Conservation (phyloP, 2,888 invertebrate species). For the Zele albiditarsus region DNA sequence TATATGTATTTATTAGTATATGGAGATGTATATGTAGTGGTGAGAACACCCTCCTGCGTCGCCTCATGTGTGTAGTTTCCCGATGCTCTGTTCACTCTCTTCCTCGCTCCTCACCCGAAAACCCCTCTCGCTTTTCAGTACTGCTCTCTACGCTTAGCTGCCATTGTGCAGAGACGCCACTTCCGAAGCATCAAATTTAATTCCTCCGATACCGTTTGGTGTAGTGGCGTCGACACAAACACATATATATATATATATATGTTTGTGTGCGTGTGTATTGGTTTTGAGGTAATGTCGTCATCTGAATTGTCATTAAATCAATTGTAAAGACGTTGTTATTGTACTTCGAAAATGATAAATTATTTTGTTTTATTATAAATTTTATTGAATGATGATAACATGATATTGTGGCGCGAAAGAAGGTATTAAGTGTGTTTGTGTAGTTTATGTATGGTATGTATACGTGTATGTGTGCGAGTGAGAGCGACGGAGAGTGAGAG, state of each 20-base stretch:
- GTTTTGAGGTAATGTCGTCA: conserved; percentile 34
- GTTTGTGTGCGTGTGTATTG: conserved; percentile 33
- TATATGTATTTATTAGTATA: background rate
- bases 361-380: conserved; percentile 17
- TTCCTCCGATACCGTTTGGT: conserved; percentile 54
- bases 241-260: background rate
- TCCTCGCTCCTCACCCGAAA: conserved; percentile 45
- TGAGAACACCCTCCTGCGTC: conserved; percentile 24
- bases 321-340: conserved; percentile 48
- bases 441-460: background rate
- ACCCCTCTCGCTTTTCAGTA: conserved; percentile 53
- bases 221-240: conserved; percentile 45
- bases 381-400: conserved; percentile 24
- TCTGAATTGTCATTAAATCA: conserved; percentile 25
- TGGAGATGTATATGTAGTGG: background rate
- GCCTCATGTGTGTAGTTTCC: conserved; percentile 12
- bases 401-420: background rate
- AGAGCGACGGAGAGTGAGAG: background rate
- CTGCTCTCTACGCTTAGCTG: conserved; percentile 67
- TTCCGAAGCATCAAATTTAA: conserved; percentile 69
- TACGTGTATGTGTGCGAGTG: background rate
- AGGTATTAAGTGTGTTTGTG: background rate
- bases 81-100: conserved; percentile 26
- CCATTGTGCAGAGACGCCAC: conserved; percentile 70
- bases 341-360: background rate